These are phyloP conservation scores for Orientallactaga bullata DNA, from an alignment of 2,113 vertebrate genomes.

Conservation along the genomic window DNA sequence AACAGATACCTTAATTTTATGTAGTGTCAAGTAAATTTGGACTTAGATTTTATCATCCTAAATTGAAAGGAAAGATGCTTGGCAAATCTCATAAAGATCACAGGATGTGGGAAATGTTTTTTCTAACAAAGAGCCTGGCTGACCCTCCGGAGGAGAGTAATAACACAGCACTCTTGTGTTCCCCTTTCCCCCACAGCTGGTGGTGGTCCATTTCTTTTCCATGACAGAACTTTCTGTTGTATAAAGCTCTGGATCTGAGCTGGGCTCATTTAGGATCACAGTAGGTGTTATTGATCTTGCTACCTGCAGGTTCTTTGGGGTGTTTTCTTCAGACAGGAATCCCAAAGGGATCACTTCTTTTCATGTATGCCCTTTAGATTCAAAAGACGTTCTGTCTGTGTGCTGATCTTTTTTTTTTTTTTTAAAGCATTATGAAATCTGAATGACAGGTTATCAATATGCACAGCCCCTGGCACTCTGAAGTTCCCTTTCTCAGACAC, in stretches of 20 bases:
- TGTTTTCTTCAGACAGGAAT: conserved; percentile 20
- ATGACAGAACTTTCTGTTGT: background rate
- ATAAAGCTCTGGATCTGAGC: background rate
- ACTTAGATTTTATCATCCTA: conserved; percentile 30
- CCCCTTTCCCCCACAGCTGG: background rate
- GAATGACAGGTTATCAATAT: background rate
- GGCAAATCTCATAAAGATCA: conserved; percentile 5
- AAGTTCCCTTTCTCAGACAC: background rate
- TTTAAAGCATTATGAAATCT: conserved; percentile 13
- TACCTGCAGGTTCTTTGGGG: background rate
- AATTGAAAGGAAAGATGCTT: conserved; percentile 41
- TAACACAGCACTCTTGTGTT: background rate
- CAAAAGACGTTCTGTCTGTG: background rate
- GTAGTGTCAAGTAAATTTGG: conserved; percentile 42
- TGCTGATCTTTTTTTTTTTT: background rate
- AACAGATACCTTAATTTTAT: conserved; percentile 53
- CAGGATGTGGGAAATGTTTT: background rate
- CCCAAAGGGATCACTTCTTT: background rate
- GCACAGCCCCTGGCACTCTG: background rate
- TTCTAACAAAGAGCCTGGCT: background rate
- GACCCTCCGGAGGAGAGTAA: background rate
- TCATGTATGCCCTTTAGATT: background rate
- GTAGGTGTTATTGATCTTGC: background rate
- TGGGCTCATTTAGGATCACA: background rate
- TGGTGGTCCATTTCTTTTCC: background rate